Base-by-base conservation (phyloP, 1,140 invertebrate genomes). In the Drusus annulatus region DNA sequence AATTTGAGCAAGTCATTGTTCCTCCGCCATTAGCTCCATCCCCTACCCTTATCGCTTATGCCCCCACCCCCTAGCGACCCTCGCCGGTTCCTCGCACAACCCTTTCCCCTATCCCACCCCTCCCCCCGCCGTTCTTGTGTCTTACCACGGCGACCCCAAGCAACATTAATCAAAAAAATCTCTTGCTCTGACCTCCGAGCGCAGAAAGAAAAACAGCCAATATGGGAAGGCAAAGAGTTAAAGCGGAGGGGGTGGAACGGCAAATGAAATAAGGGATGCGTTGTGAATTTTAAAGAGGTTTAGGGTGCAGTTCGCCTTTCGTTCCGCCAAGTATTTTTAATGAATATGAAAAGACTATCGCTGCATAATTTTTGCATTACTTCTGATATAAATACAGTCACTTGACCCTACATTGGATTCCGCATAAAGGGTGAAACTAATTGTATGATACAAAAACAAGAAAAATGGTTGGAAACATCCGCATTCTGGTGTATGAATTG, bases 161-260 rank as follows among this genome's bases (percentile, higher is more conserved):
- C 45, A 52, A 52, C 71, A 75, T 75, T 75, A 75, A 75, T 75
- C 71, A 75, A 58, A 75, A 28, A 71, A 75, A 28, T 58, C 52
- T 75, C 71, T 75, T 58, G 15, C 71, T 13, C 58, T 54, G 36
- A 31, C 76, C 77, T 19, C 58, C 52, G 58, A 63, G 80, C 63
- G 52, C 50, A 74, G 75, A 56, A 81, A 81, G 80, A 81, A 81
- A 81, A 81, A 81, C 76, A 36, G 51, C 71, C 80, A 51, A 45
- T 7, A 45, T 13, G 36, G 36, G 19, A 23, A 62, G 25, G 15
- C 25, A 10, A n/a, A 16, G 36, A 54, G 51, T 36, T 10, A 76
- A 71, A 74, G 65, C 51, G 76, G 50, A 28, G 58, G 21, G 45
- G 25, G 8, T n/a, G 62, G 5, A 60, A 45, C 10, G 0, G 8